Evolutionary conservation across 2,113 vertebrate genomes (phyloP).

Genomic region (Labrus mixtus): DNA sequence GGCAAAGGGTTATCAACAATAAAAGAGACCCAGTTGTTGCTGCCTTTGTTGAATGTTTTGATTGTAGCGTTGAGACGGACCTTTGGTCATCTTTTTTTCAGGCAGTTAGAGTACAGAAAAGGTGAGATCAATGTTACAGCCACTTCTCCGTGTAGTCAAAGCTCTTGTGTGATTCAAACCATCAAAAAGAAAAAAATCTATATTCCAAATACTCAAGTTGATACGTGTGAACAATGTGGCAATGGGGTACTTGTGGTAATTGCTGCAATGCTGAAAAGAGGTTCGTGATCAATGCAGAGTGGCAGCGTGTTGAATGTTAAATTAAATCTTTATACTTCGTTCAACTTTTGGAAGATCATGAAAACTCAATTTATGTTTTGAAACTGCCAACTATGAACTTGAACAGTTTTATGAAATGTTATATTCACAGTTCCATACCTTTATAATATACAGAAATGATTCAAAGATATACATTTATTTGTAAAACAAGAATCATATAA

Average conservation of each 20-base stretch:
- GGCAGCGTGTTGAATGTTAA: constrained; percentile 29
- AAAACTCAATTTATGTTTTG: constrained; percentile 18
- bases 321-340: constrained; percentile 29
- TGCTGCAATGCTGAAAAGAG: constrained; percentile 37
- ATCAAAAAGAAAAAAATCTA: constrained; percentile 62
- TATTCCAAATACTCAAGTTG: constrained; percentile 54
- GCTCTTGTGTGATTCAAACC: constrained; percentile 40
- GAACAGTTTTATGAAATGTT: neutral
- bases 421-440: neutral
- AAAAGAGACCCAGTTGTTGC: constrained; percentile 42
- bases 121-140: constrained; percentile 57
- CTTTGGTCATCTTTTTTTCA: constrained; percentile 44
- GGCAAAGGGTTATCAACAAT: constrained; percentile 58
- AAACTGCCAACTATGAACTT: neutral
- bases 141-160: constrained; percentile 52
- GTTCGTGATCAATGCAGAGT: constrained; percentile 53
- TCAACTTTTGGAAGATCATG: constrained; percentile 19
- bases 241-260: constrained; percentile 64
- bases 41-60: constrained; percentile 37
- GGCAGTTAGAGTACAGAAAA: constrained; percentile 43
- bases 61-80: constrained; percentile 10
- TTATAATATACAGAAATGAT: neutral
- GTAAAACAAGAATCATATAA: too few species aligned
- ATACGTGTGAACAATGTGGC: constrained; percentile 64
- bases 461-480: too few species aligned